Evolutionary conservation across 2,888 invertebrate genomes (phyloP), one percentile per base, ranked within the genome.

Genomic region (Ephialtes manifestator): DNA sequence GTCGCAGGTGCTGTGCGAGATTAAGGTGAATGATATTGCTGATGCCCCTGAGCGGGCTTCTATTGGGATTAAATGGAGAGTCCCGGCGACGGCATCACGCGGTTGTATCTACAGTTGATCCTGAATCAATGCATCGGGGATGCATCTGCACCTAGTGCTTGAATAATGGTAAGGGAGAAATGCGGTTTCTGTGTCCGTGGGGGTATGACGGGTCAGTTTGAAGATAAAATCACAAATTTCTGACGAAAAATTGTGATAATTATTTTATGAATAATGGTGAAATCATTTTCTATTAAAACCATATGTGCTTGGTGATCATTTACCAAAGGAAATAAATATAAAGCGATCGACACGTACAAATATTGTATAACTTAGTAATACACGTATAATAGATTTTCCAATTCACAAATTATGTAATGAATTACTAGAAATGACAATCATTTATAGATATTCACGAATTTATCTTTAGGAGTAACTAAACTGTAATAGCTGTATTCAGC

Each of bases 21-120:
- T 79, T 63, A 63, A 79, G 71, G 70, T 48, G 78, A 70, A 20
- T 68, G 46, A 71, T 71, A 79, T 71, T 71, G 39, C 18, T 72
- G 63, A 35, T 63, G n/a, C n/a, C 63, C 63, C 35, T 63, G 35
- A 63, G 35, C 63, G 63, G 35, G 63, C 35, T 35, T 63, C 63
- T 31, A 35, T 63, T 35, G 63, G 63, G 63, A 63, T 63, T 63
- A 63, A 35, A 63, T 31, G 63, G 18, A 10, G 35, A 35, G 18
- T 35, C 35, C 35, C 63, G 35, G 63, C n/a, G 15, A 63, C 63
- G 63, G 35, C 35, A 31, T 63, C 63, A 15, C 35, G 63, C 3
- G 63, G 35, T 35, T n/a, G 35, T 35, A 63, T 35, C n/a, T 35
- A 35, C 35, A n/a, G 35, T 63, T 63, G 35, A 63, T 63, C 63